Conservation (phyloP, 1,140 invertebrate species). For the Pseudomyrmex cubaensis region DNA sequence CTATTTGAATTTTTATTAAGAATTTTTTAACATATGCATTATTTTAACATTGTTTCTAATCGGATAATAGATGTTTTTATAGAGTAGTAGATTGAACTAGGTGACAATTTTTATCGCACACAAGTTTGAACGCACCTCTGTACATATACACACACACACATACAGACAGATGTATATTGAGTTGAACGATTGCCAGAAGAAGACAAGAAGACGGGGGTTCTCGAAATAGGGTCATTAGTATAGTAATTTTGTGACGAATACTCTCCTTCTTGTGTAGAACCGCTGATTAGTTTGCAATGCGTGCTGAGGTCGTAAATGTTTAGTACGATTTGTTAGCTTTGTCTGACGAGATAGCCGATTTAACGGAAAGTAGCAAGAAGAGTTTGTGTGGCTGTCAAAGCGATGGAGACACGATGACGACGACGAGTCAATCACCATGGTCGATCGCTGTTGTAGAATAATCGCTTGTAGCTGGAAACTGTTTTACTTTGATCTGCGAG, state of each 20-base stretch:
- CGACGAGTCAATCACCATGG: constrained; percentile 16
- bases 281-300: constrained; percentile 53
- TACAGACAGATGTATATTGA: not conserved
- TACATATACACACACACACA: not conserved
- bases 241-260: constrained; percentile 37
- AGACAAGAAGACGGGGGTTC: constrained; percentile 5
- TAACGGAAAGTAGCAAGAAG: constrained; percentile 4
- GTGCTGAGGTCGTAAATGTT: constrained; percentile 43
- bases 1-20: not conserved
- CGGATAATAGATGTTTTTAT: not conserved
- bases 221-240: constrained; percentile 50
- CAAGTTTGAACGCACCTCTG: constrained; percentile 17
- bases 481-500: constrained; percentile 57
- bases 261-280: constrained; percentile 28
- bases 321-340: constrained; percentile 49
- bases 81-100: constrained; percentile 4
- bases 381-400: constrained; percentile 26
- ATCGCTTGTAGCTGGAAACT: constrained; percentile 69
- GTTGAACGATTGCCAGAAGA: constrained; percentile 11
- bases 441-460: constrained; percentile 56
- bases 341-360: not conserved
- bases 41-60: not conserved
- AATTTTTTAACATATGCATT: not conserved
- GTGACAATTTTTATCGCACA: constrained; percentile 3
- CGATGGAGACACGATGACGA: constrained; percentile 16